Conservation (phyloP, 1,140 invertebrate genomes). For the Drosophila bifasciata region DNA sequence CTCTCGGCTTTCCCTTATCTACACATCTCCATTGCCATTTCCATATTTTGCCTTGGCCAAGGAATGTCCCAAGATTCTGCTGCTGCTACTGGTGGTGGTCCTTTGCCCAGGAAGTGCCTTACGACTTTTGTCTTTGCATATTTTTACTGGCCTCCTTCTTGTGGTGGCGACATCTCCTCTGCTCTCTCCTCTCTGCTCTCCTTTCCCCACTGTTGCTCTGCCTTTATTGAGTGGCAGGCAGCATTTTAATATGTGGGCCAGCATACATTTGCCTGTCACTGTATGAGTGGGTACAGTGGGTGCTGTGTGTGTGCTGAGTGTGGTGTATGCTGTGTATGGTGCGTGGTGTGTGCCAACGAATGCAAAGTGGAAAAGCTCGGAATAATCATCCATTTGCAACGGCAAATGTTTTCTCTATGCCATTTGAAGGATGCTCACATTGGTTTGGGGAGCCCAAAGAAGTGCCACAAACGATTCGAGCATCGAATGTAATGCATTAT, state of each 20-base stretch:
- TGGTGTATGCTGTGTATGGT: too few species aligned
- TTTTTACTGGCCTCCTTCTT: slow-evolving; percentile 2
- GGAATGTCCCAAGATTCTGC: slow-evolving; percentile 6
- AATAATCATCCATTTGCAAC: slow-evolving; percentile 9
- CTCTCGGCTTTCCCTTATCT: background rate
- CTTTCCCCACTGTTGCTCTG: slow-evolving; percentile 3
- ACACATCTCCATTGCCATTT: slow-evolving; percentile 3
- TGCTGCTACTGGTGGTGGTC: background rate
- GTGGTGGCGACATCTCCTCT: too few species aligned
- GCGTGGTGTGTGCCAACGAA: background rate
- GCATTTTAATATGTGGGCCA: slow-evolving; percentile 44
- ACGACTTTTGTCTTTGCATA: slow-evolving; percentile 28
- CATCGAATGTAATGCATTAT: too few species aligned
- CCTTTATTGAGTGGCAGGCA: slow-evolving; percentile 33
- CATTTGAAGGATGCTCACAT: too few species aligned
- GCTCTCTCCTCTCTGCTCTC: too few species aligned
- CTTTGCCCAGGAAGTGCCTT: slow-evolving; percentile 6
- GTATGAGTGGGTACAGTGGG: background rate
- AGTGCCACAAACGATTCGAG: too few species aligned
- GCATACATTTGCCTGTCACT: slow-evolving; percentile 19
- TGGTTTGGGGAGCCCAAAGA: too few species aligned
- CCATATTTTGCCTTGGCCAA: slow-evolving; percentile 37
- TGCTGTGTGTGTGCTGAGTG: background rate
- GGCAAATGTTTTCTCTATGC: too few species aligned
- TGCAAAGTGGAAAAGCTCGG: slow-evolving; percentile 12